These are phyloP conservation scores for Drosophila lutescens DNA, from an alignment of 2,888 invertebrate genomes.

Conservation along the genomic window DNA sequence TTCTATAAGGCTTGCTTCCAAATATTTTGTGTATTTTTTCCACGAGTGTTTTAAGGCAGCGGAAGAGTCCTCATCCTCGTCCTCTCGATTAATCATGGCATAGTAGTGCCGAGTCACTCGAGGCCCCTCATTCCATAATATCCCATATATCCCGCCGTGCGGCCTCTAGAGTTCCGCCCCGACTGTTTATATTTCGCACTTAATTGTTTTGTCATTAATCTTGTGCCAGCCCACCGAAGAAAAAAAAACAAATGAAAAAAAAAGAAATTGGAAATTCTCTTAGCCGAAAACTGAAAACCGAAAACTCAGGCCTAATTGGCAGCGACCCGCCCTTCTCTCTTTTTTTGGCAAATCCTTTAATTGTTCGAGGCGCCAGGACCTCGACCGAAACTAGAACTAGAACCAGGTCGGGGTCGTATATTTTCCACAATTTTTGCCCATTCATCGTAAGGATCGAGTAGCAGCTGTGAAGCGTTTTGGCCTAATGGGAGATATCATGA, in stretches of 20 bases:
- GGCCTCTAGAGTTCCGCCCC: slow-evolving; percentile 25
- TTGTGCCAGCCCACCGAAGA: slow-evolving; percentile 54
- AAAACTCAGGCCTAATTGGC: slow-evolving; percentile 57
- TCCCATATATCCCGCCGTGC: slow-evolving; percentile 47
- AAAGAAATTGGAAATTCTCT: slow-evolving; percentile 16
- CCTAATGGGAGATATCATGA: slow-evolving; percentile 24
- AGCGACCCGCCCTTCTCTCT: slow-evolving; percentile 50
- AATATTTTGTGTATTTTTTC: not conserved
- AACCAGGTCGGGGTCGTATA: slow-evolving; percentile 24
- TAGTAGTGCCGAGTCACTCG: slow-evolving; percentile 59
- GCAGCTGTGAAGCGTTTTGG: slow-evolving; percentile 67
- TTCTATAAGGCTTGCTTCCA: no score
- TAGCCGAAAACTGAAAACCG: slow-evolving; percentile 21
- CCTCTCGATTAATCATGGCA: slow-evolving; percentile 62
- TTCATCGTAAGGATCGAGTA: slow-evolving; percentile 41
- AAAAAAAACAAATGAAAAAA: slow-evolving; percentile 6
- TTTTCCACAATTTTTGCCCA: slow-evolving; percentile 48
- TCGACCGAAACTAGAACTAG: slow-evolving; percentile 31
- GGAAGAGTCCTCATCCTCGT: slow-evolving; percentile 1
- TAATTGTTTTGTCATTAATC: slow-evolving; percentile 83
- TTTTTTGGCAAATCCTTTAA: slow-evolving; percentile 73
- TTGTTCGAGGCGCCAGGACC: slow-evolving; percentile 67
- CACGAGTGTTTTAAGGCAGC: not conserved
- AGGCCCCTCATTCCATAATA: slow-evolving; percentile 52
- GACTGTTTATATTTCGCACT: slow-evolving; percentile 82